These are phyloP conservation scores for Toxotes chatareus DNA, from an alignment of 2,113 vertebrate species.

Conservation along the genomic window DNA sequence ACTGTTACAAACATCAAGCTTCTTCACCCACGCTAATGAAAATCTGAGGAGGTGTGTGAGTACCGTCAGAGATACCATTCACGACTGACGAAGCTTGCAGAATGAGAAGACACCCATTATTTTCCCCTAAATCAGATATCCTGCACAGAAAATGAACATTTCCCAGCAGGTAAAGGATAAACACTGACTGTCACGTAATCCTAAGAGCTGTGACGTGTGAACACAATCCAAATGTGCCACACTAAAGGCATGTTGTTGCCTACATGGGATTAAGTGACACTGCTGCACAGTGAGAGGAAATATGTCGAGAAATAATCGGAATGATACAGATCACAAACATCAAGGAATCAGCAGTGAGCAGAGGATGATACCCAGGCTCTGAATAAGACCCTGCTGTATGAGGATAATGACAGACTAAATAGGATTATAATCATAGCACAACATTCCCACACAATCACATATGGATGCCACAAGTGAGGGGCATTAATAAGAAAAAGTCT, in stretches of 20 bases:
- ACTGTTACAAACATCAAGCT: slow-evolving; percentile 40
- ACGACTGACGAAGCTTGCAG: slow-evolving; percentile 26
- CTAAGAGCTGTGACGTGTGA: slow-evolving; percentile 16
- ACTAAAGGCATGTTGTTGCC: not conserved
- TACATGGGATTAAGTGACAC: slow-evolving; percentile 16
- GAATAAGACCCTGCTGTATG: slow-evolving; percentile 27
- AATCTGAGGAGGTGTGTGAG: slow-evolving; percentile 46
- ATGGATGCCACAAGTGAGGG: slow-evolving; percentile 36
- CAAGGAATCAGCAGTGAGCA: slow-evolving; percentile 19
- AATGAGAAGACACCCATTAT: slow-evolving; percentile 28
- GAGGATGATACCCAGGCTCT: not conserved
- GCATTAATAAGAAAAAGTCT: slow-evolving; percentile 42
- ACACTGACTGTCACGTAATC: slow-evolving; percentile 21
- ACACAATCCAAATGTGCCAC: not conserved
- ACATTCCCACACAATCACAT: slow-evolving; percentile 48
- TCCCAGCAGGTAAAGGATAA: slow-evolving; percentile 33
- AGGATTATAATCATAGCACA: slow-evolving; percentile 46
- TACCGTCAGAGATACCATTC: slow-evolving; percentile 37
- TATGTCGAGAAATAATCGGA: slow-evolving; percentile 23
- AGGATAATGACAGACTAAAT: slow-evolving; percentile 46
- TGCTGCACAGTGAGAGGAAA: slow-evolving; percentile 4
- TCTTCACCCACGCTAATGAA: slow-evolving; percentile 57
- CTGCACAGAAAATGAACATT: slow-evolving; percentile 32
- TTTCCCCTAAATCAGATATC: slow-evolving; percentile 44
- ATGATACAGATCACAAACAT: slow-evolving; percentile 32